Evolutionary conservation across 2,797 vertebrate genomes (phyloP), one percentile per base, ranked within the genome.

Genomic region (Odontamblyopus rebecca): DNA sequence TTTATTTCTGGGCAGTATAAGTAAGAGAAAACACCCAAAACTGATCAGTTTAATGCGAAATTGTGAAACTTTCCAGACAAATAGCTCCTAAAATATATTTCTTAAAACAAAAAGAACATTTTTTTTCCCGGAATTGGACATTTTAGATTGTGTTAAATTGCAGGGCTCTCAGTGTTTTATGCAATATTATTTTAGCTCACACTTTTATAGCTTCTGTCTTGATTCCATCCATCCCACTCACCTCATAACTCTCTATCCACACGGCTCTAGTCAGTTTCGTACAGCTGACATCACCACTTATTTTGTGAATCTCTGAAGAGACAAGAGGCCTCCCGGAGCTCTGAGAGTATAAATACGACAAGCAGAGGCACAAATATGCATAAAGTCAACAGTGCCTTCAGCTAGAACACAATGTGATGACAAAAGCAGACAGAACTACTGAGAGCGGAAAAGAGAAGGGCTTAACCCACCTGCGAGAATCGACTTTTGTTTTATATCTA

Each of bases 401-500:
- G 75, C 63, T 26, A 29, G 38, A 81, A 38, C 61, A 19, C 27
- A 61, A 72, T 71, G 73, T 82, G 84, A 85, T 83, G 71, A 81
- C 63, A 81, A 79, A 82, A 86, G 38, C 77, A 82, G 66, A 73
- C 48, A 54, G 68, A 73, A 71, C 11, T 2, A 26, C 53, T 50
- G 70, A 70, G 54, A 59, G 63, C 68, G 60, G 56, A 71, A 81
- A 50, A 61, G 59, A 80, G 76, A 81, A 32, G 74, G 76, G 76
- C 29, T 50, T 26, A 0, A 30, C 1, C 41, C 19, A 50, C 71
- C 67, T n/a, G 13, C 32, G 27, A 0, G 0, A 32, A 64, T 61
- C 56, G 76, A 65, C 70, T 70, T 76, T 32, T 63, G 13, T 78
- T 68, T 57, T 23, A 57, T 69, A 72, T 74, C 61, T 64, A 51